Evolutionary conservation across 2,888 invertebrate species (phyloP).

Genomic region (Lasioglossum figueresi): DNA sequence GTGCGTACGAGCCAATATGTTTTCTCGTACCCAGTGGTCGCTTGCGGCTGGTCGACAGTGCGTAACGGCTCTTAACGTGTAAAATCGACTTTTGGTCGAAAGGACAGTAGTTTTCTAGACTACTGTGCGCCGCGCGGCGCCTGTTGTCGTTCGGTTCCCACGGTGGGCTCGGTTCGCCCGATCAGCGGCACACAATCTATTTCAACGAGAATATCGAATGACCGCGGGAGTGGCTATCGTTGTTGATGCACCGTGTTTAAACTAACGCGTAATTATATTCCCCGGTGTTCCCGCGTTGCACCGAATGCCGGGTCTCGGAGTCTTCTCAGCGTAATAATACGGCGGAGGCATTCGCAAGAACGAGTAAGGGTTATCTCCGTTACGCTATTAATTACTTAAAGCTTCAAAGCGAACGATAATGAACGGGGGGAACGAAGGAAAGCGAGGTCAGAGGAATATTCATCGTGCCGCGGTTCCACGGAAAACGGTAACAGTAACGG

Average conservation of each 20-base stretch:
- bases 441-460: conserved; percentile 50
- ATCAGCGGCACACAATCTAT: background rate
- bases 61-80: background rate
- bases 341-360: conserved; percentile 35
- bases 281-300: background rate
- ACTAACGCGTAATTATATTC: conserved; percentile 27
- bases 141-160: background rate
- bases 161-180: background rate
- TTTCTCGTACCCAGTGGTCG: too few relatives aligned
- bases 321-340: conserved; percentile 21
- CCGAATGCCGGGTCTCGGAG: background rate
- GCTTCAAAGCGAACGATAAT: conserved; percentile 44
- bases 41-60: too few relatives aligned
- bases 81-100: background rate
- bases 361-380: conserved; percentile 46
- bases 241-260: conserved; percentile 11
- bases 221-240: background rate
- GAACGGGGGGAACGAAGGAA: background rate
- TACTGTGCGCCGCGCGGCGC: background rate
- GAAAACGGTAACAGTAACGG: conserved; percentile 64
- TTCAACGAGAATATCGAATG: background rate
- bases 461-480: conserved; percentile 42
- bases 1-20: too few relatives aligned
- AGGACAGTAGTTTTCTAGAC: background rate
- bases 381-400: conserved; percentile 58